Evolutionary conservation across 2,888 invertebrate species (phyloP), one percentile per base, ranked within the genome.

Genomic region (Philereme vetulata): DNA sequence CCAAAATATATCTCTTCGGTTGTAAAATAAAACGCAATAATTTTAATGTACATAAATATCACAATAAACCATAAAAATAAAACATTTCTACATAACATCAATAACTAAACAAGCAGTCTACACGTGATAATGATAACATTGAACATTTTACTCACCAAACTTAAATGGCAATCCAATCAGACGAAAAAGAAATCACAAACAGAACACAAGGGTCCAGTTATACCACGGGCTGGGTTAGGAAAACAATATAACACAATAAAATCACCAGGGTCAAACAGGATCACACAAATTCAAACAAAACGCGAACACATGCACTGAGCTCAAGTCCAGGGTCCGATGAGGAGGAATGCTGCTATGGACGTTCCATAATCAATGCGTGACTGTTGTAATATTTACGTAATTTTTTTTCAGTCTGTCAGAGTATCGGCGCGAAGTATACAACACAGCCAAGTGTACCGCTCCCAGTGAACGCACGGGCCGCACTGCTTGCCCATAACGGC

Each of bases 341-440:
- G 58, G 61, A 65, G 56, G 72, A 69, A 70, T 74, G 75, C 75
- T 74, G 72, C 79, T 82, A 86, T 79, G 80, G 77, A 77, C 80
- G 82, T 84, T 84, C 86, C 77, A 84, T 85, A 89, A 88, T 86
- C 87, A 83, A 88, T 86, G 88, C 84, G 82, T 82, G 81, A 82
- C 75, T 88, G 88, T 88, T 86, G 88, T 86, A 91, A 90, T 90
- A 89, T 92, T 92, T 90, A 90, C 92, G 91, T 91, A 90, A 89
- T 91, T 90, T 87, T 82, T 80, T 91, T 89, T 90, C 87, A 86
- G 88, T 73, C 77, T 85, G 84, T 82, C 85, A 85, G 81, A 79
- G 75, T 76, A 77, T 81, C 80, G 76, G 63, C 80, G 83, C 85
- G 87, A 83, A 77, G 68, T 80, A 67, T 44, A 62, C 45, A 62